Conservation (phyloP, 2,113 vertebrate species). For the Sapajus apella region DNA sequence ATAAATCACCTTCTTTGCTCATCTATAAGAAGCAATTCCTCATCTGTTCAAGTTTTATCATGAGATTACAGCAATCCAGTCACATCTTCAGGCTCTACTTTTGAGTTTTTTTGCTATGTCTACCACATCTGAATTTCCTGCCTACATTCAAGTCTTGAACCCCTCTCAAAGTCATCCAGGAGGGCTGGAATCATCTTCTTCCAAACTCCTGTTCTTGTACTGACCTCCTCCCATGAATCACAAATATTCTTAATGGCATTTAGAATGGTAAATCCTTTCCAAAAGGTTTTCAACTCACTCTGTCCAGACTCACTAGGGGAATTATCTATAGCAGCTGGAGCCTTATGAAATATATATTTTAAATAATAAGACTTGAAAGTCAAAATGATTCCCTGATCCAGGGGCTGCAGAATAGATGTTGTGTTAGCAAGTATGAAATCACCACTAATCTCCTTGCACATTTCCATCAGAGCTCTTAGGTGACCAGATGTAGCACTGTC, state of each 20-base stretch:
- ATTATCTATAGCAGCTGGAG: not conserved
- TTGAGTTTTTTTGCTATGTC: not conserved
- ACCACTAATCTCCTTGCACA: not conserved
- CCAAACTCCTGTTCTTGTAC: not conserved
- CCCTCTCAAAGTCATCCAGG: not conserved
- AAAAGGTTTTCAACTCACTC: not conserved
- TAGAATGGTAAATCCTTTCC: not conserved
- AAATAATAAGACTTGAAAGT: not conserved
- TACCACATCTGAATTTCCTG: not conserved
- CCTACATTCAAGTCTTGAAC: not conserved
- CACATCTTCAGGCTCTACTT: not conserved
- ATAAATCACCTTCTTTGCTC: not conserved
- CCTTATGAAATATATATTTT: not conserved
- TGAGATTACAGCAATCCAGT: not conserved
- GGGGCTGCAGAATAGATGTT: not conserved
- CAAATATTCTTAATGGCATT: not conserved
- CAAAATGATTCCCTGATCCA: not conserved
- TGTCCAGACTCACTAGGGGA: not conserved
- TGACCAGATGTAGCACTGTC: not conserved
- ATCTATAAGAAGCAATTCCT: not conserved
- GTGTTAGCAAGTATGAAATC: not conserved
- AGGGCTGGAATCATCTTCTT: not conserved
- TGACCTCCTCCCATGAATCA: not conserved
- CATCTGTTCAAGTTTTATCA: not conserved
- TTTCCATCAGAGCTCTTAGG: not conserved